Evolutionary conservation across 2,888 invertebrate species (phyloP).

Genomic region (Sphaerophoria rueppellii): DNA sequence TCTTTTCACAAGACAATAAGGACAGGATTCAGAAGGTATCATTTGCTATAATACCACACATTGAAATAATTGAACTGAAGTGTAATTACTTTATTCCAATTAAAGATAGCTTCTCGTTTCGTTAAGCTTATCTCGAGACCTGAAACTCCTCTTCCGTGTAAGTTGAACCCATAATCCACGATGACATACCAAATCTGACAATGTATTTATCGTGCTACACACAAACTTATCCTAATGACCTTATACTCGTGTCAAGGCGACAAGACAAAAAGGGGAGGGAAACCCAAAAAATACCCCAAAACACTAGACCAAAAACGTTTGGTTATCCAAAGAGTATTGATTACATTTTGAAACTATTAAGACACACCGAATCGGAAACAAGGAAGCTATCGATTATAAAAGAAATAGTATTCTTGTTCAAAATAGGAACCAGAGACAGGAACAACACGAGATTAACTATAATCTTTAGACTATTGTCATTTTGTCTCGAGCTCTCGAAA

Average conservation of each 20-base stretch:
- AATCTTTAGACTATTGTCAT: conserved; percentile 60
- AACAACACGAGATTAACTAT: conserved; percentile 54
- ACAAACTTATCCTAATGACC: conserved; percentile 36
- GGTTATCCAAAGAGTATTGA: conserved; percentile 54
- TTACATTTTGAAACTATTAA: conserved; percentile 63
- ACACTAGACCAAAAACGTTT: conserved; percentile 26
- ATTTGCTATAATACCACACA: not conserved
- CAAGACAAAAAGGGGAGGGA: conserved; percentile 24
- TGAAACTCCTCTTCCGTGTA: conserved; percentile 40
- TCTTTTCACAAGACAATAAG: not conserved
- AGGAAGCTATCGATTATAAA: conserved; percentile 19
- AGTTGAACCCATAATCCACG: conserved; percentile 59
- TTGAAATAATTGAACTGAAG: conserved; percentile 28
- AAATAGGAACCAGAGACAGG: not conserved
- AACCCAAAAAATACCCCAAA: conserved; percentile 4
- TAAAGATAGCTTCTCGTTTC: conserved; percentile 12
- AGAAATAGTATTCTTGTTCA: conserved; percentile 21
- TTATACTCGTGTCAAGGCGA: conserved; percentile 8
- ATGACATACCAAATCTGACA: conserved; percentile 66
- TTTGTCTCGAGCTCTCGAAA: conserved; percentile 34
- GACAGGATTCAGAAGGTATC: conserved; percentile 5
- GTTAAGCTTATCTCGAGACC: not conserved
- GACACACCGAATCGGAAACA: conserved; percentile 28
- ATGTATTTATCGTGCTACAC: conserved; percentile 54
- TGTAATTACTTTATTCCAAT: conserved; percentile 39